These are phyloP conservation scores for Lochmaea capreae DNA, from an alignment of 2,888 invertebrate genomes.

Conservation along the genomic window DNA sequence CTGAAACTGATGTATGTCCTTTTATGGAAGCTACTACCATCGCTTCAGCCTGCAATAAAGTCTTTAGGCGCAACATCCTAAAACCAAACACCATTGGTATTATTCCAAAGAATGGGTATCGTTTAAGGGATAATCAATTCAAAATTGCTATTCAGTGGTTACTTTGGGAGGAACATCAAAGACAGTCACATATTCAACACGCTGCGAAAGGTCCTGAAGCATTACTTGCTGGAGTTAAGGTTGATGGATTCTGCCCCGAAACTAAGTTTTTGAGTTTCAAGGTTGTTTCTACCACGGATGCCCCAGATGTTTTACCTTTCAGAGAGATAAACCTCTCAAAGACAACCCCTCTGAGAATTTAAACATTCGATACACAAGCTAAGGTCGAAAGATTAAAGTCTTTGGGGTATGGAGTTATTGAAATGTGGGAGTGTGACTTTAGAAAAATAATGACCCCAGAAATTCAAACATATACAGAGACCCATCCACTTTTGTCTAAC, in stretches of 20 bases:
- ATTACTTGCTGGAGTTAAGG: too few species aligned
- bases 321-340: slow-evolving; percentile 28
- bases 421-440: slow-evolving; percentile 31
- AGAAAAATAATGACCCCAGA: neutral
- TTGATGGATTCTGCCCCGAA: too few species aligned
- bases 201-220: too few species aligned
- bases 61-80: slow-evolving; percentile 51
- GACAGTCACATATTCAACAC: too few species aligned
- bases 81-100: slow-evolving; percentile 51
- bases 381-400: slow-evolving; percentile 22
- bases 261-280: slow-evolving; percentile 44
- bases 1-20: slow-evolving; percentile 34
- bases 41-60: slow-evolving; percentile 50
- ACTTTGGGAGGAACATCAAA: slow-evolving; percentile 36
- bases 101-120: slow-evolving; percentile 52
- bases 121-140: slow-evolving; percentile 41
- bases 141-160: slow-evolving; percentile 39
- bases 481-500: slow-evolving; percentile 16
- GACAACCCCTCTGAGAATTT: slow-evolving; percentile 31
- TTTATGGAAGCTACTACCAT: slow-evolving; percentile 52
- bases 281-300: slow-evolving; percentile 45
- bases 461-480: slow-evolving; percentile 3
- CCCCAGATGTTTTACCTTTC: slow-evolving; percentile 16
- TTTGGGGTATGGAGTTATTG: slow-evolving; percentile 20
- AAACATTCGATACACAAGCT: slow-evolving; percentile 19